Base-by-base conservation (phyloP, 2,797 vertebrate genomes). In the Peromyscus aztecus region DNA sequence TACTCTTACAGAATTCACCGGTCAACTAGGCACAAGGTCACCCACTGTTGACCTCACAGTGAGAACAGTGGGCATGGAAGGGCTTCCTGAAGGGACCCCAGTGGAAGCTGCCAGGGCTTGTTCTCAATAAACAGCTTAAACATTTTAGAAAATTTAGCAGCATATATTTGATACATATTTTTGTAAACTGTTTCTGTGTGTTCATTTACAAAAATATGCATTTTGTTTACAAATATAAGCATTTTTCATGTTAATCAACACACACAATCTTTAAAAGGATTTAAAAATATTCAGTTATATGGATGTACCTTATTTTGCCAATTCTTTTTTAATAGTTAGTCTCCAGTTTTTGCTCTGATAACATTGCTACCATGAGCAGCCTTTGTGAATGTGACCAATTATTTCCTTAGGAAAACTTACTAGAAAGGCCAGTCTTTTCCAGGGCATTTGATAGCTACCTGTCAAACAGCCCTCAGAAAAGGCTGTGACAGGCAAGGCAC, bases 361-460 rank as follows among this genome's bases (percentile, higher is more conserved):
- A 95, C 69, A 92, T 78, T 95, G 86, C 71, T 96, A 91, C 37
- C 76, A 63, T 43, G 31, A 96, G 75, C 43, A 91, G 87, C 29
- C 34, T 92, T 89, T 83, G 85, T 97, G 81, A 92, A 83, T 91
- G 87, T 88, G 65, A 67, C 63, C 93, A 96, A 93, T 95, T 92
- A 95, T 95, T 96, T 96, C 81, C 52, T 87, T 93, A 90, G 46
- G 83, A 94, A 91, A 92, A 94, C 90, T 94, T 92, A 78, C 80
- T 92, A 86, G 63, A 97, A 77, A 96, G 85, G 81, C 83, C 17
- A 75, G 52, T 19, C 29, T 85, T 49, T 77, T 76, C 57, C 59
- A 67, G 40, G 76, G 61, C 11, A 84, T 96, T 96, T 94, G 73
- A 80, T 77, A 80, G 63, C 80, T 94, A 55, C 87, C 61, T 94